These are phyloP conservation scores for Trichonephila clavata DNA, from an alignment of 1,140 invertebrate genomes.

Conservation along the genomic window DNA sequence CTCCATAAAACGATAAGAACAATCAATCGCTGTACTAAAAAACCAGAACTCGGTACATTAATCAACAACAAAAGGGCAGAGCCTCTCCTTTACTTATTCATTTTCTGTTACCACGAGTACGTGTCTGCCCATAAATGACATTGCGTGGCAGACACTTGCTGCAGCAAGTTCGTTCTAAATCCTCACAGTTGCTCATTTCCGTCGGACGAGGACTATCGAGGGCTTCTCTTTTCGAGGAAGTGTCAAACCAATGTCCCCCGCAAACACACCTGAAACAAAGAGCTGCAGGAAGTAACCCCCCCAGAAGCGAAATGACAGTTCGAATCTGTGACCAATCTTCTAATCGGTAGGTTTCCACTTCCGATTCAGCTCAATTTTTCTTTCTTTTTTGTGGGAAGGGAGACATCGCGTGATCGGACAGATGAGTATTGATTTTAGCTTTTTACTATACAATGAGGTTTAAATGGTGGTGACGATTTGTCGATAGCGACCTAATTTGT, in stretches of 20 bases:
- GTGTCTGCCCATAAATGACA: not conserved
- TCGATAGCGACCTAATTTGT: constrained; percentile 18
- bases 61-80: not conserved
- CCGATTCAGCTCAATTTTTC: constrained; percentile 2
- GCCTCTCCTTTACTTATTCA: not conserved
- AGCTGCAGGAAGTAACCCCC: not conserved
- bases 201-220: not conserved
- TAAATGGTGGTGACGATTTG: constrained; percentile 35
- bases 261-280: constrained; percentile 39
- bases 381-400: not conserved
- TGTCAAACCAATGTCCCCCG: constrained; percentile 23
- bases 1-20: not conserved
- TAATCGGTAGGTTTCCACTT: constrained; percentile 49
- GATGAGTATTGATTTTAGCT: constrained; percentile 27
- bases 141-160: constrained; percentile 30
- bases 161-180: not conserved
- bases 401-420: not conserved
- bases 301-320: constrained; percentile 20
- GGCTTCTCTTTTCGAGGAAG: constrained; percentile 23
- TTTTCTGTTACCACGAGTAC: not conserved
- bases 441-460: not conserved
- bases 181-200: constrained; percentile 41
- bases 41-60: not conserved
- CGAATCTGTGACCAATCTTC: constrained; percentile 57
- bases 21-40: not conserved